phyloP scores from a whole-genome alignment of 2,888 invertebrate genomes.

The Pammene fasciana region DNA sequence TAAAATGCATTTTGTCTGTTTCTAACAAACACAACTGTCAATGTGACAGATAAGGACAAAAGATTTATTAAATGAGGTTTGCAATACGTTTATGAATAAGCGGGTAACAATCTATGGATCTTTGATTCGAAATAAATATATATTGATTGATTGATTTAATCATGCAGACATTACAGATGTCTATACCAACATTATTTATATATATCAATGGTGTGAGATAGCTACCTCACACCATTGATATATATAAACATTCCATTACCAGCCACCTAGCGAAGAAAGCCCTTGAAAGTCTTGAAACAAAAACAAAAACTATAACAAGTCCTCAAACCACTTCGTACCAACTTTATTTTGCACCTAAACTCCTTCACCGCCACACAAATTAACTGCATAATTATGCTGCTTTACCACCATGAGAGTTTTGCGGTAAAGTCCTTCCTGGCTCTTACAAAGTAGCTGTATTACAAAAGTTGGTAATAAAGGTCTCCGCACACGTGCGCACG shows the following conservation, averaged over 20 bases:
- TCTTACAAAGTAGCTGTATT: slow-evolving; percentile 49
- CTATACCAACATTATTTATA: neutral
- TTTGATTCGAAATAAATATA: too few species aligned
- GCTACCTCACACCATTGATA: slow-evolving; percentile 7
- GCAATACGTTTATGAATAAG: too few species aligned
- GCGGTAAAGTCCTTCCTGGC: slow-evolving; percentile 31
- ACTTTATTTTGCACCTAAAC: slow-evolving; percentile 13
- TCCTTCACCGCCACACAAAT: slow-evolving; percentile 49
- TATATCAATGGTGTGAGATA: too few species aligned
- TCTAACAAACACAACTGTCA: too few species aligned
- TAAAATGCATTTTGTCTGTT: too few species aligned
- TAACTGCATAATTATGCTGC: slow-evolving; percentile 36
- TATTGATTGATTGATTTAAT: too few species aligned
- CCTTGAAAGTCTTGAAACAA: slow-evolving; percentile 15
- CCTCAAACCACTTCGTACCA: slow-evolving; percentile 27
- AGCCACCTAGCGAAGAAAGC: slow-evolving; percentile 23
- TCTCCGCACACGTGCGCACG: slow-evolving; percentile 59
- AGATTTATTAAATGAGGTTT: too few species aligned
- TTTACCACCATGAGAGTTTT: slow-evolving; percentile 3
- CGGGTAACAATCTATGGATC: too few species aligned
- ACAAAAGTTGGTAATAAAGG: slow-evolving; percentile 30
- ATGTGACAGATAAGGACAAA: too few species aligned
- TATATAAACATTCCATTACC: slow-evolving; percentile 13
- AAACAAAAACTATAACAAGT: slow-evolving; percentile 19
- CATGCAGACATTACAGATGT: neutral